phyloP scores from a whole-genome alignment of 2,888 invertebrate species.

The Drosophila imparisetae region DNA sequence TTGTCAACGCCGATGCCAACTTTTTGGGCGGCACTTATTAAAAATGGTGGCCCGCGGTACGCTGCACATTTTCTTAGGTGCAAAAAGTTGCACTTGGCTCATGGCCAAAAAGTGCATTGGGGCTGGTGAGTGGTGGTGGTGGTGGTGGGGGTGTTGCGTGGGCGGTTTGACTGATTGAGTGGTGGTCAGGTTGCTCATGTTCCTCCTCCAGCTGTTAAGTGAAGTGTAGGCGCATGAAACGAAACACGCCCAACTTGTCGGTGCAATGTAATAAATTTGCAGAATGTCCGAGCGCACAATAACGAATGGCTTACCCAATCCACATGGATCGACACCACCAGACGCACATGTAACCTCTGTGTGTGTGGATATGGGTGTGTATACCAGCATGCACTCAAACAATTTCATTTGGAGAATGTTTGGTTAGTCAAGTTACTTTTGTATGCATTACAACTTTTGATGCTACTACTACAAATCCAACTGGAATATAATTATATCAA shows the following conservation, averaged over 20 bases:
- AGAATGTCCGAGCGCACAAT: conserved; percentile 70
- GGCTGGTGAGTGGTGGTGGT: not conserved
- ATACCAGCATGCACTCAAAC: not conserved
- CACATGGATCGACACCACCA: conserved; percentile 46
- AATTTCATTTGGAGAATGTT: not conserved
- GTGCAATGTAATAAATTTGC: conserved; percentile 74
- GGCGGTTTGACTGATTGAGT: conserved; percentile 53
- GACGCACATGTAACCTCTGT: not conserved
- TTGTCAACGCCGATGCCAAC: conserved; percentile 64
- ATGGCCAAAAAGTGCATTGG: conserved; percentile 44
- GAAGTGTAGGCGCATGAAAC: conserved; percentile 69
- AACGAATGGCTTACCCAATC: conserved; percentile 71
- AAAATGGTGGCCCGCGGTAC: conserved; percentile 51
- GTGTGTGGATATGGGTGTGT: not conserved
- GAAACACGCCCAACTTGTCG: conserved; percentile 78
- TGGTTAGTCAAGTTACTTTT: conserved; percentile 2
- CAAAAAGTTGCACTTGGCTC: conserved; percentile 75
- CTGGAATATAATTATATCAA: not conserved
- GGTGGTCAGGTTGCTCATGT: conserved; percentile 20
- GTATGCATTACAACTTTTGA: not conserved
- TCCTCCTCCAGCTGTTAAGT: conserved; percentile 43
- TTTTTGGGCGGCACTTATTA: conserved; percentile 57
- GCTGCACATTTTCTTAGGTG: conserved; percentile 72
- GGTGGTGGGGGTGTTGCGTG: conserved; percentile 1
- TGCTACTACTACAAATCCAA: not conserved